Evolutionary conservation across 2,797 vertebrate species (phyloP), one percentile per base, ranked within the genome.

Genomic region (Zalophus californianus): DNA sequence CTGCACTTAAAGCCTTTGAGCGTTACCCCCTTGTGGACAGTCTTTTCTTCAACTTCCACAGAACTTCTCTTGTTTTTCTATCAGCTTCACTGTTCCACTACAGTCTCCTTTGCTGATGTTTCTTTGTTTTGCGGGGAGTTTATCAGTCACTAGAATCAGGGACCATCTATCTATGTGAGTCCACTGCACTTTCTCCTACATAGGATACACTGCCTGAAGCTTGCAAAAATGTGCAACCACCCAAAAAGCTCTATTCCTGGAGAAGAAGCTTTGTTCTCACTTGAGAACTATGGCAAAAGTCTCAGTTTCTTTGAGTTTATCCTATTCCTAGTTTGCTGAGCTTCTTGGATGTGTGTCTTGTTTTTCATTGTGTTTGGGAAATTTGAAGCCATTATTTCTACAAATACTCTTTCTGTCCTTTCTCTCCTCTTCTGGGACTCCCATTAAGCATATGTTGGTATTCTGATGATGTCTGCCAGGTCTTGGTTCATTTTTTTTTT

Each of bases 241-340:
- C 23, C 56, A n/a, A 52, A 79, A 89, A 82, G 3, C 35, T 89
- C 93, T 97, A 97, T 96, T 89, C 21, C 32, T 87, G 15, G 72
- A n/a, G 38, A 72, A 78, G 86, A 85, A 41, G 79, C 83, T 98
- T 95, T 92, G 84, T 95, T 97, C 94, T 91, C 77, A 84, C 29
- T 91, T 90, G 86, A 70, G 32, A 96, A 98, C 91, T 84, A 94
- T 97, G 95, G 92, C 52, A 84, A 23, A 91, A 1, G 3, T 68
- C 3, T 35, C 62, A 48, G 14, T 62, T 87, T 90, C 13, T 94
- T 85, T 72, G 27, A 38, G 44, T 91, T 68, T 58, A 62, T 44
- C 12, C 23, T 82, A 35, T 12, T 44, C 68, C 5, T 1, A n/a
- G 0, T 83, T 86, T 91, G 21, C 32, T 68, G 25, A 87, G 1